Base-by-base conservation (phyloP, 2,797 vertebrate species). In the Kryptopterus vitreolus region DNA sequence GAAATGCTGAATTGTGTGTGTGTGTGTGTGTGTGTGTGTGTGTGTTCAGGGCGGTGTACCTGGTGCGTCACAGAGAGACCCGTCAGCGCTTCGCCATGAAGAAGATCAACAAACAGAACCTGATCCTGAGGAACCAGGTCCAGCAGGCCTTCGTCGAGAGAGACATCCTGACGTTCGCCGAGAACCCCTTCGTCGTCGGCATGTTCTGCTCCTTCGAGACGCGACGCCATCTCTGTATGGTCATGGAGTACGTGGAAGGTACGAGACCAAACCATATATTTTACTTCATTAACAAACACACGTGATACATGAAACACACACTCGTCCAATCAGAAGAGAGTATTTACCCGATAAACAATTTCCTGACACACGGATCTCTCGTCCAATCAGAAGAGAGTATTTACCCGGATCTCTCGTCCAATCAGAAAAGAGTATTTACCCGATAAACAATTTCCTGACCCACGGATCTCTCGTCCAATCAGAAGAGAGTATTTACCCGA, bases 171-270 rank as follows among this genome's bases (percentile, higher is more conserved):
- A 98, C 96, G 38, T 98, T 98, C 0, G 96, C 96, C 0, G 96
- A 98, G 92, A 98, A 98, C 83, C 96, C 96, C 1, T 98, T 98
- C 3, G 96, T 98, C 16, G 96, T 98, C 29, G 94, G 96, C 92
- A 96, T 98, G 95, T 97, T 97, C 93, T 98, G 96, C 75, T 98
- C 96, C 80, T 98, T 98, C 2, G 95, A 98, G 90, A 96, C 96
- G 2, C 94, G 95, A 0, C 91, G 96, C 11, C 96, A 97, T 89
- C 95, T 97, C 79, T 97, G 96, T 90, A 96, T 98, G 96, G 96
- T 98, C 86, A 95, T 98, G 96, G 96, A 98, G 84, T 98, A 97
- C 0, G 96, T 98, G 0, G 96, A 98, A 94, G 96, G 96, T 98
- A 82, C 82, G 86, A 83, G 86, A 78, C 12, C 12, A 29, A 53